Base-by-base conservation (phyloP, 2,888 invertebrate species). In the Congeria kusceri region DNA sequence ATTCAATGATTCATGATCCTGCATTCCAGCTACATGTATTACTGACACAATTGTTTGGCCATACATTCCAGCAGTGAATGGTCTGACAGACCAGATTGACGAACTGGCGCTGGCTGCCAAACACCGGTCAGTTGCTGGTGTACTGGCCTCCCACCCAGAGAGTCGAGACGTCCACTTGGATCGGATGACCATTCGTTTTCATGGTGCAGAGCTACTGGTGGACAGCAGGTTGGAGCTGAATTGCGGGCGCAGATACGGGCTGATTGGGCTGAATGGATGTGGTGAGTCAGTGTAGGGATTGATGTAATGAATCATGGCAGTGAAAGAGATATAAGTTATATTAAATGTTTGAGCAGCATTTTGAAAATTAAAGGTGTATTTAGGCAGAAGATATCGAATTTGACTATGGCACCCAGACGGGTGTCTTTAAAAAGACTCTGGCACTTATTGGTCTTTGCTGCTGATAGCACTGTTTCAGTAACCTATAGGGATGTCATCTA, bases 181-280 rank as follows among this genome's bases (percentile, higher is more conserved):
- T 79, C 98, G 97, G 93, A 97, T 99, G 93, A 98, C 99, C 46
- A 97, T 99, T 88, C 99, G 98, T 59, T 99, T 99, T 94, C 99
- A 99, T 92, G 99, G 99, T 79, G 96, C 96, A 90, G 99, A 99
- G 94, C 95, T 99, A 87, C 95, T 99, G 69, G 97, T 97, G 92
- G 99, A 99, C 93, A 98, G 99, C 1, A 96, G 97, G 94, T 95
- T 99, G 39, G 99, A 99, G 94, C 95, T 99, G 94, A 99, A 99
- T 94, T 98, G 98, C 94, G 99, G 99, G 0, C 95, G 99, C 84
- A 95, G 99, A 88, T 99, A 99, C 93, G 99, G 99, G 87, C 95
- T 99, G 13, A 96, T 99, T 87, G 99, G 99, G 67, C 95, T 97
- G n/a, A 99, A 99, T 94, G 99, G 99, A 86, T 97, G 98, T 93